Evolutionary conservation across 1,140 invertebrate genomes (phyloP).

Genomic region (Tetramorium simillimum): DNA sequence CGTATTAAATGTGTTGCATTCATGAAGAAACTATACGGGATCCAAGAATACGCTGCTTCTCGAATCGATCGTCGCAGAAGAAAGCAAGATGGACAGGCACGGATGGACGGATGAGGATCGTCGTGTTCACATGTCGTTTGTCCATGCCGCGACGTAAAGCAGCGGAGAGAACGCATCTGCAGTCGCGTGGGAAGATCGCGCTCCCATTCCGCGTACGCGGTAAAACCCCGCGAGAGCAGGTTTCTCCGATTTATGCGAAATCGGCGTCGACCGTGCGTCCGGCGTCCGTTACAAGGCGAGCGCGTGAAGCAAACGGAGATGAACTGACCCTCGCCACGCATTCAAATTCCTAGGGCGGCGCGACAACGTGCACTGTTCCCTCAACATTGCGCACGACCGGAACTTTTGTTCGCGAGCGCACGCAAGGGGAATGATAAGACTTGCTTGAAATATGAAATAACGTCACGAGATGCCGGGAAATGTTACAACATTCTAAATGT

Average conservation of each 20-base stretch:
- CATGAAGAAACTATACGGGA: background rate
- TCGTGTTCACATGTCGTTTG: conserved; percentile 41
- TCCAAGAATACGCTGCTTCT: background rate
- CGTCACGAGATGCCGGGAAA: background rate
- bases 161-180: conserved; percentile 51
- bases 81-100: background rate
- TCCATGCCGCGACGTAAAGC: conserved; percentile 50
- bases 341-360: conserved; percentile 38
- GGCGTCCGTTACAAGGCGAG: conserved; percentile 14
- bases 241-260: conserved; percentile 65
- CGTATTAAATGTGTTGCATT: background rate
- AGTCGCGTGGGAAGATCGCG: conserved; percentile 72
- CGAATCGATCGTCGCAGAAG: background rate
- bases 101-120: background rate
- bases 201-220: conserved; percentile 61
- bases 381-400: background rate
- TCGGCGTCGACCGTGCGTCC: conserved; percentile 2
- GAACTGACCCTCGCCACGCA: conserved; percentile 19
- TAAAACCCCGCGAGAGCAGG: conserved; percentile 9
- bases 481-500: background rate
- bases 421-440: background rate
- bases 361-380: conserved; percentile 22
- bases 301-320: background rate
- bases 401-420: background rate
- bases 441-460: background rate